A percentile compares a stretch with the other conserved stretches of the same genome.
phyloP scores from a whole-genome alignment of 2,888 invertebrate species.

The Trileptium ribeirensis region DNA sequence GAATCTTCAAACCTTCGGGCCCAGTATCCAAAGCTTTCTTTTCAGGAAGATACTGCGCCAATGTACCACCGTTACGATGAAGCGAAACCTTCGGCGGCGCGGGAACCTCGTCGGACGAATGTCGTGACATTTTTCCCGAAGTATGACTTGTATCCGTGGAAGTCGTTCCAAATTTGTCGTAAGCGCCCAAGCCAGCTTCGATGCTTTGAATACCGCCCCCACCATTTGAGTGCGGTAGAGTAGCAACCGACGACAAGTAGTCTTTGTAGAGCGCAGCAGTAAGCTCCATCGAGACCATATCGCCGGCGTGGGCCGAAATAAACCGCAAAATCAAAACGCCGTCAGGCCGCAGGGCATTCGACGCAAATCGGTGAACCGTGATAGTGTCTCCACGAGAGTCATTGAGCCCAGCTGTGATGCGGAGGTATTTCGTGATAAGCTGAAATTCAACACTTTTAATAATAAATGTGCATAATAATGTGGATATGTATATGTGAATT shows the following conservation, averaged over 20 bases:
- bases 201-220: neutral
- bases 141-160: too few relatives aligned
- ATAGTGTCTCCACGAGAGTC: neutral
- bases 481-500: too few relatives aligned
- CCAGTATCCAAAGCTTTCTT: neutral
- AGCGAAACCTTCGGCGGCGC: neutral
- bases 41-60: neutral
- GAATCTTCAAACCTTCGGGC: neutral
- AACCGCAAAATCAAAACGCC: slow-evolving; percentile 48
- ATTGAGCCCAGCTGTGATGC: neutral
- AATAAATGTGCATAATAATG: too few relatives aligned
- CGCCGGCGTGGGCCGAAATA: slow-evolving; percentile 49
- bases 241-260: slow-evolving; percentile 24
- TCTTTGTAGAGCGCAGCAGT: slow-evolving; percentile 41
- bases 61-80: neutral
- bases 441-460: too few relatives aligned
- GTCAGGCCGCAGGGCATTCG: slow-evolving; percentile 33
- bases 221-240: neutral
- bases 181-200: too few relatives aligned
- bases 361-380: slow-evolving; percentile 1
- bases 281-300: slow-evolving; percentile 46
- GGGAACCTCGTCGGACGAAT: too few relatives aligned
- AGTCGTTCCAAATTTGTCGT: too few relatives aligned
- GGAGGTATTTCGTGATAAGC: slow-evolving; percentile 4
- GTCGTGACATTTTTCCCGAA: too few relatives aligned